A percentile compares a stretch with the other conserved stretches of the same genome.
These are phyloP conservation scores for Ligdia adustata DNA, from an alignment of 2,888 invertebrate species.

Conservation along the genomic window DNA sequence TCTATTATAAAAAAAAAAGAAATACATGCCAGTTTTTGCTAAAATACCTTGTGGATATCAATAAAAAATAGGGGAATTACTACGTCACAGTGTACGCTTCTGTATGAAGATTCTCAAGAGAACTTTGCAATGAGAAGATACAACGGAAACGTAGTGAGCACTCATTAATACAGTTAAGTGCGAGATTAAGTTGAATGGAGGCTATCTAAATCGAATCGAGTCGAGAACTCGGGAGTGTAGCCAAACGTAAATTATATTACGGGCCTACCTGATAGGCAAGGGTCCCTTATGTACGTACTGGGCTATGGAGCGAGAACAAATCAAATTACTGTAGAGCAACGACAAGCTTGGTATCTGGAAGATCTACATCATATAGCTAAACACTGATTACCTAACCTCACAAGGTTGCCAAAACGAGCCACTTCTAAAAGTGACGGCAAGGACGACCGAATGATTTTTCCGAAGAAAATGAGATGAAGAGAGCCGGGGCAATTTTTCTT, in stretches of 20 bases:
- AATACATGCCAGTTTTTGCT: too few relatives aligned
- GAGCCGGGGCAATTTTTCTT: slow-evolving; percentile 11
- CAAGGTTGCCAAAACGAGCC: slow-evolving; percentile 3
- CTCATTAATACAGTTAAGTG: slow-evolving; percentile 35
- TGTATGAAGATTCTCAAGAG: too few relatives aligned
- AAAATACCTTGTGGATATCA: too few relatives aligned
- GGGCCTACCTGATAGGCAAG: slow-evolving; percentile 37
- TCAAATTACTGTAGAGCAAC: slow-evolving; percentile 40
- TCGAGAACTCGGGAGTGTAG: slow-evolving; percentile 39
- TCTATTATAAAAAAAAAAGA: too few relatives aligned
- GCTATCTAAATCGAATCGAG: slow-evolving; percentile 44
- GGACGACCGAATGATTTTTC: slow-evolving; percentile 2
- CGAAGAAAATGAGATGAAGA: slow-evolving; percentile 21
- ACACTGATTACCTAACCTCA: slow-evolving; percentile 14
- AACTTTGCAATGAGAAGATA: slow-evolving; percentile 3
- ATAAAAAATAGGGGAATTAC: too few relatives aligned
- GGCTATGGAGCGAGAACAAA: slow-evolving; percentile 29
- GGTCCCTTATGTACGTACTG: slow-evolving; percentile 39
- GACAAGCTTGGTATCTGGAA: slow-evolving; percentile 17
- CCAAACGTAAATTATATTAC: slow-evolving; percentile 51
- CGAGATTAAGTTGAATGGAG: slow-evolving; percentile 28
- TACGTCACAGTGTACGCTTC: too few relatives aligned
- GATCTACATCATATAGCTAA: slow-evolving; percentile 7
- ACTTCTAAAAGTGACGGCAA: slow-evolving; percentile 6
- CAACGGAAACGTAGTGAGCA: slow-evolving; percentile 8